These are phyloP conservation scores for Temnothorax ravouxi DNA, from an alignment of 2,888 invertebrate species.

Conservation along the genomic window DNA sequence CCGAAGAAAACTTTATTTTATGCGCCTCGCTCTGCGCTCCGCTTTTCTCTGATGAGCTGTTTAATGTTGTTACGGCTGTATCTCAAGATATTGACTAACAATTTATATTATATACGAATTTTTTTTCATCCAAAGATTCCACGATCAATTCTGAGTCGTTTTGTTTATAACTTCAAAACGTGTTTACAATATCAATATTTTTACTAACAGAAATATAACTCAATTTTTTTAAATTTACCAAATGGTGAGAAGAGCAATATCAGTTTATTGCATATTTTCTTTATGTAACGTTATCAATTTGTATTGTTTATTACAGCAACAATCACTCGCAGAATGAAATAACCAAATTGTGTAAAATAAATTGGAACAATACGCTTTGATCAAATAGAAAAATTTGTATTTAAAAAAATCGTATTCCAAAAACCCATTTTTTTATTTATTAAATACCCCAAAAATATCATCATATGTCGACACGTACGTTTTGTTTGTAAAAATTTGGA, in stretches of 20 bases:
- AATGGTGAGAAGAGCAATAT: not conserved
- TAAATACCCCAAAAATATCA: conserved; percentile 3
- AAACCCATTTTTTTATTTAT: conserved; percentile 15
- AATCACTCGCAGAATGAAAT: not conserved
- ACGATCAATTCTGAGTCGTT: not conserved
- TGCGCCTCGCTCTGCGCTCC: not conserved
- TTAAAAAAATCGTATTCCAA: not conserved
- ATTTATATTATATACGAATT: not conserved
- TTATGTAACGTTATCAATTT: not conserved
- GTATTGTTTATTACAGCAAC: conserved; percentile 30
- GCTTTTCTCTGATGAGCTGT: not conserved
- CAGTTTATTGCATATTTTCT: conserved; percentile 29
- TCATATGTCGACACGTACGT: not conserved
- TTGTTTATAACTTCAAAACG: not conserved
- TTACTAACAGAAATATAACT: not conserved
- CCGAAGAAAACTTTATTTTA: conserved; percentile 23
- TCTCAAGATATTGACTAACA: not conserved
- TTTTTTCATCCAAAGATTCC: not conserved
- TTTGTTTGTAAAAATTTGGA: not conserved
- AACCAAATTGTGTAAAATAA: conserved; percentile 26
- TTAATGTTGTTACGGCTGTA: not conserved
- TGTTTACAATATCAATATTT: not conserved
- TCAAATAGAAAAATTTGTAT: not conserved
- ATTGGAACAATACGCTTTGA: conserved; percentile 4
- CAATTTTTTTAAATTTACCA: not conserved